A percentile compares a stretch with the other conserved stretches of the same genome.
These are phyloP conservation scores for Cylloceria caligata DNA, from an alignment of 2,888 invertebrate species.

Conservation along the genomic window DNA sequence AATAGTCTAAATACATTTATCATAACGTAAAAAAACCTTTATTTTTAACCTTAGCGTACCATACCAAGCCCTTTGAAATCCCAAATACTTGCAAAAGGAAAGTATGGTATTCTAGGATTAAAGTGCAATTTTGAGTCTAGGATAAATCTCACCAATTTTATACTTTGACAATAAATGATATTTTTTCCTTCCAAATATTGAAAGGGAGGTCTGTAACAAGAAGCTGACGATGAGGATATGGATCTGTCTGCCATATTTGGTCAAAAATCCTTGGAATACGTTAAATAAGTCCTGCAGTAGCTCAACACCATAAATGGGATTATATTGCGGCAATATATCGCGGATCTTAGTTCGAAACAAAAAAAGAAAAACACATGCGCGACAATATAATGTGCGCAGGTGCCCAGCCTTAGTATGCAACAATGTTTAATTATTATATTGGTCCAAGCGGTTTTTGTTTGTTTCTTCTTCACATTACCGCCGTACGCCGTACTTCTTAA, in stretches of 20 bases:
- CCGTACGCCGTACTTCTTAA: not conserved
- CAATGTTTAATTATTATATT: slow-evolving; percentile 19
- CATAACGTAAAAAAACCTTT: not conserved
- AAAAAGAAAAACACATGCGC: slow-evolving; percentile 8
- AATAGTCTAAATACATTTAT: slow-evolving; percentile 13
- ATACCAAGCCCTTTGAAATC: too few relatives aligned
- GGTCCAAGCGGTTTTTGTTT: not conserved
- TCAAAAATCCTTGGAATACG: not conserved
- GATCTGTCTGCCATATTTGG: slow-evolving; percentile 49
- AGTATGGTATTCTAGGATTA: not conserved
- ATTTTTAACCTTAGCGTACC: too few relatives aligned
- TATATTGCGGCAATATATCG: not conserved
- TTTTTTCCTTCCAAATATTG: slow-evolving; percentile 64
- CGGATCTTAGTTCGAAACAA: slow-evolving; percentile 45
- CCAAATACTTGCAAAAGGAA: too few relatives aligned
- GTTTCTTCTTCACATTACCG: not conserved
- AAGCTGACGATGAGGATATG: slow-evolving; percentile 64
- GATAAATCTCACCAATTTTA: slow-evolving; percentile 10
- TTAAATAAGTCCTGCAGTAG: slow-evolving; percentile 1
- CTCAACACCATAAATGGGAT: not conserved
- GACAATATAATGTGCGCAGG: slow-evolving; percentile 44
- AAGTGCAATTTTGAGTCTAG: not conserved
- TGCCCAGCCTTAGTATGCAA: slow-evolving; percentile 27
- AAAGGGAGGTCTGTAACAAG: slow-evolving; percentile 52
- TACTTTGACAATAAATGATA: slow-evolving; percentile 55